A percentile compares a stretch with the other conserved stretches of the same genome.
These are phyloP conservation scores for Idaea straminata DNA, from an alignment of 2,888 invertebrate genomes.

Conservation along the genomic window DNA sequence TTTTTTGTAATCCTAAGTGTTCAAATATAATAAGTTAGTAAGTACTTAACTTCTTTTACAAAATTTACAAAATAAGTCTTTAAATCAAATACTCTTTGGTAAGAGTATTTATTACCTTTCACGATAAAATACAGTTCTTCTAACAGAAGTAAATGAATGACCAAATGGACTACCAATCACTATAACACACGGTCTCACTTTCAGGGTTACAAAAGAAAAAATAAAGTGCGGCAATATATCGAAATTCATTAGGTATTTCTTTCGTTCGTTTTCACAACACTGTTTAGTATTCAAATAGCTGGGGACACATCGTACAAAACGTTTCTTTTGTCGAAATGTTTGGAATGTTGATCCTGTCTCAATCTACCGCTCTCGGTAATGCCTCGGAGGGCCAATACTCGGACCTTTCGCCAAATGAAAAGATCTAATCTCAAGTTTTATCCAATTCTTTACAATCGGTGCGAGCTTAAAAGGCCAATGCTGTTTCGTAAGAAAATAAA, in stretches of 20 bases:
- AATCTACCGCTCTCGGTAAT: conserved; percentile 46
- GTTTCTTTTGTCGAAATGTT: conserved; percentile 40
- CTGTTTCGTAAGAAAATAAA: conserved; percentile 35
- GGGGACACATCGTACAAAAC: conserved; percentile 43
- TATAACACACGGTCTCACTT: not conserved
- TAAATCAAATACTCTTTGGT: too few species aligned
- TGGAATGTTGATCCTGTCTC: conserved; percentile 48
- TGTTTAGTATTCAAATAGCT: conserved; percentile 32
- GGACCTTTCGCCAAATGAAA: conserved; percentile 63
- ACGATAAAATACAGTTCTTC: too few species aligned
- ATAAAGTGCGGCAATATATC: not conserved
- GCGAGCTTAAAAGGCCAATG: conserved; percentile 48
- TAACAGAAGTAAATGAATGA: not conserved
- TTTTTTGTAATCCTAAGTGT: too few species aligned
- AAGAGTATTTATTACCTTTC: too few species aligned
- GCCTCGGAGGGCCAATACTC: conserved; percentile 56
- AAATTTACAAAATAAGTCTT: too few species aligned
- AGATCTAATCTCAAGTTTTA: conserved; percentile 64
- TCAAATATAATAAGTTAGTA: too few species aligned
- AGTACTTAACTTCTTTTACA: too few species aligned
- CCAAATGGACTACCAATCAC: not conserved
- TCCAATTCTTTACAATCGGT: conserved; percentile 57
- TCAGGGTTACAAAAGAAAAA: not conserved
- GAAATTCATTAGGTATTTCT: conserved; percentile 2
- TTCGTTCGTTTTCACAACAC: conserved; percentile 21